Base-by-base conservation (phyloP, 2,113 vertebrate species). In the Danionella cerebrum region DNA sequence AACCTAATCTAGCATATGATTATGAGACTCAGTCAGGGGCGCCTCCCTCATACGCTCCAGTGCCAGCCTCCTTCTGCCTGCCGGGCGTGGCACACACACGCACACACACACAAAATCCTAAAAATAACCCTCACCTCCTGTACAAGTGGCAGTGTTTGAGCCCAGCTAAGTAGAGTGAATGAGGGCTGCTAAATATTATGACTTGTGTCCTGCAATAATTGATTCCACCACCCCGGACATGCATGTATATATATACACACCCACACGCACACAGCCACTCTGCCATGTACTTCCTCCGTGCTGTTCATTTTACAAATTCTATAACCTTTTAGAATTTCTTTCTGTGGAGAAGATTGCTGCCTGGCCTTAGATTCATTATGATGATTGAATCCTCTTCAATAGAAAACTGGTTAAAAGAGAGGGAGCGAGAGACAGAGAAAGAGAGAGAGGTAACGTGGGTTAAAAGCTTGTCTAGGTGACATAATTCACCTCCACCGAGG, bases 341-440 rank as follows among this genome's bases (percentile, higher is more conserved):
- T 91, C 90, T 90, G 89, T 90, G 88, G 83, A 84, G 89, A 89
- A 86, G 90, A 94, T 92, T 91, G 92, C 90, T 84, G 89, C 89
- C 89, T 91, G 88, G 91, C 88, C 90, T 90, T 88, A 89, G 90
- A 91, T 94, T 94, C 91, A 91, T 93, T 93, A 91, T 90, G 90
- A 90, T 92, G 92, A 94, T 93, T 90, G 91, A 94, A 91, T 92
- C 90, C 88, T 91, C 89, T 92, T 94, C 92, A 92, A 91, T 91
- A 91, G 90, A 91, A 91, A 90, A 89, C 88, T 90, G 92, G 92
- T 93, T 89, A 91, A 90, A 88, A 80, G 85, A 88, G 87, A 67
- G 67, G 7, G 67, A 53, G 69, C 38, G 57, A 58, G 72, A 13
- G 45, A 47, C 52, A 60, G 45, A 50, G 76, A 1, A 45, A 21